Conservation (phyloP, 2,797 vertebrate genomes). For the Sebastes ruberrimus region DNA sequence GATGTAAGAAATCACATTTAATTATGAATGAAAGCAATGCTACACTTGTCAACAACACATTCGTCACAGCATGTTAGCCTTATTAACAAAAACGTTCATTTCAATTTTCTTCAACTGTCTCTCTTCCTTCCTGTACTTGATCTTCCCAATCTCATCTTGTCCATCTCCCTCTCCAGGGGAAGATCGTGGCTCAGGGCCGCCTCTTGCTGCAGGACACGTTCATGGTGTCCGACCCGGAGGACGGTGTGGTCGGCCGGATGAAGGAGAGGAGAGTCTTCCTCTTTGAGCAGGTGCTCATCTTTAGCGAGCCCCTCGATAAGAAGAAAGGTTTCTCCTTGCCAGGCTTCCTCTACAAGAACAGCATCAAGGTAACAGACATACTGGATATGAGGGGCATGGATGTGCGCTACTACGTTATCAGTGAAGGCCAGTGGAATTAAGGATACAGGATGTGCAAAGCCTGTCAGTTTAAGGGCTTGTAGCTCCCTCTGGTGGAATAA, state of each 20-base stretch:
- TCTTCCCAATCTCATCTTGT: neutral
- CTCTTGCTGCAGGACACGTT: conserved; percentile 97
- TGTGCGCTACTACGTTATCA: neutral
- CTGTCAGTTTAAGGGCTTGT: neutral
- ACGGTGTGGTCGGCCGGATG: conserved; percentile 87
- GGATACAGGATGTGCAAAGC: neutral
- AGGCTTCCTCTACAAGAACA: conserved; percentile 96
- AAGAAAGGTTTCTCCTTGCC: conserved; percentile 97
- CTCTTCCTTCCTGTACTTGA: neutral
- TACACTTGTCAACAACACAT: neutral
- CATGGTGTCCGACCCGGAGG: conserved; percentile 92
- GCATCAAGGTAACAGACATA: conserved; percentile 89
- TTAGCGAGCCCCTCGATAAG: conserved; percentile 97
- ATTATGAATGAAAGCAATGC: neutral
- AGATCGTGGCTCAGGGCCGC: conserved; percentile 98
- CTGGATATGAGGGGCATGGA: too few relatives aligned
- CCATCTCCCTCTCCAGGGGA: conserved; percentile 84
- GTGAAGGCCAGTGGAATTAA: neutral
- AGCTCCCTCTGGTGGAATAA: conserved; percentile 28
- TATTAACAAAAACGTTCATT: neutral
- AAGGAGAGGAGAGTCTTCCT: conserved; percentile 97
- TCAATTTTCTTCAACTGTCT: too few relatives aligned
- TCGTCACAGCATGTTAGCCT: neutral
- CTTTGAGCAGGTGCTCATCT: conserved; percentile 98
- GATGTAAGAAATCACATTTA: conserved; percentile 84